phyloP scores from a whole-genome alignment of 2,888 invertebrate species.

The Dusona sp. region DNA sequence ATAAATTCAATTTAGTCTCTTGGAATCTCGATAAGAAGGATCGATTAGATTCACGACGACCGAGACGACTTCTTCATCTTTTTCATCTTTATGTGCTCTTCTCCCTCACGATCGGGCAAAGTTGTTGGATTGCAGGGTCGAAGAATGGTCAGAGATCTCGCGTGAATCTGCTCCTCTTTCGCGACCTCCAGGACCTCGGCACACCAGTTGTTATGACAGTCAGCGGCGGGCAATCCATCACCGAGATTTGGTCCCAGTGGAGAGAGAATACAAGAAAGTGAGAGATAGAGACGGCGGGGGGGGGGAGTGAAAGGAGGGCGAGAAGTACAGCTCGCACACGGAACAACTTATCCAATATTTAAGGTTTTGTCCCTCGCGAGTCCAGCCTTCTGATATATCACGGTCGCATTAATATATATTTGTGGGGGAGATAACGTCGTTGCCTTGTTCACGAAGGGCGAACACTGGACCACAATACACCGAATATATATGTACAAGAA shows the following conservation, averaged over 20 bases:
- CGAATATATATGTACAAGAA: constrained; percentile 27
- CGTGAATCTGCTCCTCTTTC: constrained; percentile 43
- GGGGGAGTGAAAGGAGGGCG: constrained; percentile 3
- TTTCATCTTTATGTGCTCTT: constrained; percentile 23
- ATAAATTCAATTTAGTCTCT: constrained; percentile 58
- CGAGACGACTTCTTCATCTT: constrained; percentile 29
- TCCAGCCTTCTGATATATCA: constrained; percentile 82
- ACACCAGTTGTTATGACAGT: constrained; percentile 84
- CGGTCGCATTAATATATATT: constrained; percentile 84
- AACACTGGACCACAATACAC: constrained; percentile 13
- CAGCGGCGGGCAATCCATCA: constrained; percentile 83
- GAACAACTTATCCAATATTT: constrained; percentile 85
- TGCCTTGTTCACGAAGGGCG: constrained; percentile 64
- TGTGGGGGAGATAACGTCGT: constrained; percentile 82
- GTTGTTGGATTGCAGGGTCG: constrained; percentile 27
- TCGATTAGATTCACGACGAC: constrained; percentile 62
- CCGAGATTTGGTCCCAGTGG: constrained; percentile 83
- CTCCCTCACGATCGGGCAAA: not conserved
- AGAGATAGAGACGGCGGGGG: constrained; percentile 16
- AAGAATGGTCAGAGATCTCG: constrained; percentile 32
- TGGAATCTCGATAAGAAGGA: constrained; percentile 51
- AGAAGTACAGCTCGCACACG: constrained; percentile 71
- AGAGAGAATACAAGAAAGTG: constrained; percentile 58
- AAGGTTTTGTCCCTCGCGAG: constrained; percentile 84
- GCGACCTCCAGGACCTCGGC: constrained; percentile 57